Percentiles rank a stretch among this genome's conserved stretches.
Conservation (phyloP, 1,140 invertebrate species). For the Zaprionus nigranus region DNA sequence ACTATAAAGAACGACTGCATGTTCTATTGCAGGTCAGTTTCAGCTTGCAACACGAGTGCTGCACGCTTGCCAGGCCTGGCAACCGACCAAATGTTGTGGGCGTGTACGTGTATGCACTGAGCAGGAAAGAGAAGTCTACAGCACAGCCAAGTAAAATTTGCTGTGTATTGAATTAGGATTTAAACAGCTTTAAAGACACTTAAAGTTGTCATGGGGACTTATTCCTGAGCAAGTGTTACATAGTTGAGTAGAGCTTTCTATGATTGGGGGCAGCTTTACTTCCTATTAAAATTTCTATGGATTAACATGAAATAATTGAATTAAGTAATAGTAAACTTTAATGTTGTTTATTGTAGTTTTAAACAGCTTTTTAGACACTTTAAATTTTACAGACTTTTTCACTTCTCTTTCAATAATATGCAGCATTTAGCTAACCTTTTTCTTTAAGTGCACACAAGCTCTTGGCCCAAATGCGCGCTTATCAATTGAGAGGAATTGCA, state of each 20-base stretch:
- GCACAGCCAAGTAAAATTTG: background rate
- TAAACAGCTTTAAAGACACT: background rate
- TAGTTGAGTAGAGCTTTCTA: no score
- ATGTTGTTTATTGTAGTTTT: background rate
- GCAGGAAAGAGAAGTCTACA: background rate
- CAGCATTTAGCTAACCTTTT: no score
- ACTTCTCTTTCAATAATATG: no score
- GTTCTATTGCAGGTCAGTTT: constrained; percentile 16
- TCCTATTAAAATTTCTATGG: no score
- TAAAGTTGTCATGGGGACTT: background rate
- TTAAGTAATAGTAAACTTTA: no score
- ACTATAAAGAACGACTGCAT: background rate
- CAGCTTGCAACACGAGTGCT: background rate
- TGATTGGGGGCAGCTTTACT: no score
- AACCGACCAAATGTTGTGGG: background rate
- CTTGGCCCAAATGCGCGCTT: constrained; percentile 13
- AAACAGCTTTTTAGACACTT: background rate
- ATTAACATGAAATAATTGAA: no score
- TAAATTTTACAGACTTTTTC: background rate
- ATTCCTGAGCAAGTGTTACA: no score
- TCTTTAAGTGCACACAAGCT: background rate
- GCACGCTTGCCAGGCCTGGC: background rate
- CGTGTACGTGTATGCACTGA: background rate
- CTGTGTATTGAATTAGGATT: background rate
- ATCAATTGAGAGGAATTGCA: constrained; percentile 6